Percentiles rank a stretch among this genome's conserved stretches.
Evolutionary conservation across 2,113 vertebrate genomes (phyloP).

Genomic region (Setophaga petechia): DNA sequence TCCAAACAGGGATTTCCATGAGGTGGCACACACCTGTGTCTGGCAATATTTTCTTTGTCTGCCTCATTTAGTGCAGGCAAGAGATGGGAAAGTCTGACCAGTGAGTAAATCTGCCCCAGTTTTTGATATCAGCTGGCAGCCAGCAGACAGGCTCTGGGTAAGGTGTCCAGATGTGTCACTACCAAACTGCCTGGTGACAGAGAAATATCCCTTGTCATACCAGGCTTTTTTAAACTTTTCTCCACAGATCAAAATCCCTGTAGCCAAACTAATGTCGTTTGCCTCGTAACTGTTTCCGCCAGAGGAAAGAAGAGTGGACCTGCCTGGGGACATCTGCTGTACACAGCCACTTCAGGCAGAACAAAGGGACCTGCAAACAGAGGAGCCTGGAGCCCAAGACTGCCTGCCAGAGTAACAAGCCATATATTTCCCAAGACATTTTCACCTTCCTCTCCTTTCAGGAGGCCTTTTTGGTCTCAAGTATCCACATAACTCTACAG

Average conservation of each 20-base stretch:
- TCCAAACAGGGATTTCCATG: not conserved
- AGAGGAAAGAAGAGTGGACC: not conserved
- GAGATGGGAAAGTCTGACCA: not conserved
- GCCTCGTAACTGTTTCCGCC: not conserved
- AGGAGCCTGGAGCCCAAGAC: not conserved
- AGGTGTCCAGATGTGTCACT: not conserved
- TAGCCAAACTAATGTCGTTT: not conserved
- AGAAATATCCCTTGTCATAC: not conserved
- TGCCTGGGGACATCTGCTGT: not conserved
- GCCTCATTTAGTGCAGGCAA: not conserved
- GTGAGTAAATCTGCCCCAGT: not conserved
- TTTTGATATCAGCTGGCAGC: not conserved
- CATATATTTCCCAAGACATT: not conserved
- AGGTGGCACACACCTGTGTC: not conserved
- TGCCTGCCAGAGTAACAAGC: not conserved
- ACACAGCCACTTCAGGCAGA: not conserved
- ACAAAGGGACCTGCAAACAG: not conserved
- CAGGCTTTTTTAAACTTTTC: not conserved
- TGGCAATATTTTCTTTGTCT: not conserved
- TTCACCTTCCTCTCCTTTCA: not conserved
- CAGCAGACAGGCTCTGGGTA: not conserved
- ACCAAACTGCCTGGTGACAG: not conserved
- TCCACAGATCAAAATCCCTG: not conserved
- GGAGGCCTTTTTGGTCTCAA: not conserved
- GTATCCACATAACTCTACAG: not conserved